Percentiles rank a stretch among this genome's conserved stretches.
phyloP scores from a whole-genome alignment of 2,113 vertebrate species.

The Brachionichthys hirsutus region DNA sequence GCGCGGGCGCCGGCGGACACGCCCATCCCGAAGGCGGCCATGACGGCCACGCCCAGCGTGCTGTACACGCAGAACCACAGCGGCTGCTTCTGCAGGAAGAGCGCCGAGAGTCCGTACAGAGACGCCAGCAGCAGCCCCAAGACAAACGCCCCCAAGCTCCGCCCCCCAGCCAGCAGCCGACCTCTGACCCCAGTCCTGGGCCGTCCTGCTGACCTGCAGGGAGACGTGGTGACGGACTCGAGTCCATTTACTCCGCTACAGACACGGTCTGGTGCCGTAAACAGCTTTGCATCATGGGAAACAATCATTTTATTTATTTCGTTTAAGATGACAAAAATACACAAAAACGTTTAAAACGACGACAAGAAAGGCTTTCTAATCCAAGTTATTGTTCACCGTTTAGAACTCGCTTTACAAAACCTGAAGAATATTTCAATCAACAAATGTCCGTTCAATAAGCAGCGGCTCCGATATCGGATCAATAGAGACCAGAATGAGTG shows the following conservation, averaged over 20 bases:
- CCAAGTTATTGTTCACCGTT: too few species aligned
- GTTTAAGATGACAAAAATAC: too few species aligned
- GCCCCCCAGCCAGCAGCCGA: slow-evolving; percentile 27
- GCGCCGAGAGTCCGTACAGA: slow-evolving; percentile 70
- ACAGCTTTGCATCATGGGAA: too few species aligned
- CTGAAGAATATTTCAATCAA: too few species aligned
- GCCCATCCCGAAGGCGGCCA: slow-evolving; percentile 81
- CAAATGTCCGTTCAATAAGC: too few species aligned
- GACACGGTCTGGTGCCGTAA: too few species aligned
- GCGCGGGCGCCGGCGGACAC: slow-evolving; percentile 70
- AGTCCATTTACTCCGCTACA: neutral
- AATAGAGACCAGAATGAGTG: too few species aligned
- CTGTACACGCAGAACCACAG: slow-evolving; percentile 78
- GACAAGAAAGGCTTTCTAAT: too few species aligned
- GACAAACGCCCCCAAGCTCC: slow-evolving; percentile 67
- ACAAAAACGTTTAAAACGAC: too few species aligned
- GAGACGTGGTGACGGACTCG: neutral
- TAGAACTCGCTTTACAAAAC: too few species aligned
- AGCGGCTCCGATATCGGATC: too few species aligned
- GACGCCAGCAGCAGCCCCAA: slow-evolving; percentile 79
- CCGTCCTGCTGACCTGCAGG: neutral
- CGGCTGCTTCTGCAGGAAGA: slow-evolving; percentile 76
- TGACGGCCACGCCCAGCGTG: slow-evolving; percentile 64
- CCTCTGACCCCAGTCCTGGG: slow-evolving; percentile 15
- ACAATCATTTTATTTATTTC: too few species aligned